phyloP scores from a whole-genome alignment of 2,113 vertebrate genomes.

The Cariama cristata region DNA sequence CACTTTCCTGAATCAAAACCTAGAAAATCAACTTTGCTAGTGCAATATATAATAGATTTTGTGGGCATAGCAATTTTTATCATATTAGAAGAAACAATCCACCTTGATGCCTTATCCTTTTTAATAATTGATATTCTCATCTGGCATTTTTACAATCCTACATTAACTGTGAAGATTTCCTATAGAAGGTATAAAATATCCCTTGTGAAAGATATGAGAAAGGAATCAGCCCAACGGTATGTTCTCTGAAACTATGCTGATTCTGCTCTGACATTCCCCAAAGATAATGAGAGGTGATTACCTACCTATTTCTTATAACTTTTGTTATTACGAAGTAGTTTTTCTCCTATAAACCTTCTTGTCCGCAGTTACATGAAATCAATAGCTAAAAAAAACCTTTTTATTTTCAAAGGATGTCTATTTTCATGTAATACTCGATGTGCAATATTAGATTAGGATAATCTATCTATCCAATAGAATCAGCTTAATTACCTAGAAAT shows the following conservation, averaged over 20 bases:
- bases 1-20: background rate
- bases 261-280: conserved; percentile 4
- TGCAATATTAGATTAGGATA: background rate
- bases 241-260: background rate
- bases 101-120: background rate
- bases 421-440: background rate
- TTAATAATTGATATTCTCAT: background rate
- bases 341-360: background rate
- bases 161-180: background rate
- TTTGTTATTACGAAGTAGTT: background rate
- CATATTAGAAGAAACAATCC: background rate
- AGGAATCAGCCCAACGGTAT: background rate
- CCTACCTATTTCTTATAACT: background rate
- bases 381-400: background rate
- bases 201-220: background rate
- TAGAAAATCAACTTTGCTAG: background rate
- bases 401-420: background rate
- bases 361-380: background rate
- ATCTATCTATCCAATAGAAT: background rate
- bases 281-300: background rate
- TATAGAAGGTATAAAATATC: background rate
- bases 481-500: background rate
- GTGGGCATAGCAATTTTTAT: background rate
- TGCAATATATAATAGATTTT: background rate
- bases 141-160: background rate